Evolutionary conservation across 1,140 invertebrate species (phyloP).

Genomic region (Drosophila arizonae): DNA sequence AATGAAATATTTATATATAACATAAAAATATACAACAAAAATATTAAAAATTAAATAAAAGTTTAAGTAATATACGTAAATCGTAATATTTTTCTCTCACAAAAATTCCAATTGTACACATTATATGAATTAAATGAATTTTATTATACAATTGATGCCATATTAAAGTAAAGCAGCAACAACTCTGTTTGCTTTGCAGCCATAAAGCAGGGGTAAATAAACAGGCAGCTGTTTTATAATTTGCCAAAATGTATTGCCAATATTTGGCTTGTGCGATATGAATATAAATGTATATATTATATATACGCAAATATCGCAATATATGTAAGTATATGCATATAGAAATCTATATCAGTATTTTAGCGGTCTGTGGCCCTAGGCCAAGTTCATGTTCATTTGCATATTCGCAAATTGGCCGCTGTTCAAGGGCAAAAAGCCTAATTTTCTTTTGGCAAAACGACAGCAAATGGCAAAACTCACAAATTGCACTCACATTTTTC

Average conservation of each 20-base stretch:
- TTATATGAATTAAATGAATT: no score
- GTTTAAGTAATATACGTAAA: no score
- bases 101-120: no score
- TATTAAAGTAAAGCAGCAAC: no score
- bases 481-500: constrained; percentile 1
- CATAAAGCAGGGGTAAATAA: constrained; percentile 7
- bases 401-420: constrained; percentile 50
- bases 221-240: constrained; percentile 36
- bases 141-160: no score
- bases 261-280: constrained; percentile 24
- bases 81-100: no score
- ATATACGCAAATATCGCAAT: background rate
- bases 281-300: background rate
- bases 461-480: no score
- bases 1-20: no score
- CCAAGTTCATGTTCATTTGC: constrained; percentile 51
- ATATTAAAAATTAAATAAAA: no score
- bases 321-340: background rate
- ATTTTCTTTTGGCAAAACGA: background rate
- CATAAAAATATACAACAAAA: no score
- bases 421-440: constrained; percentile 38
- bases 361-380: constrained; percentile 22
- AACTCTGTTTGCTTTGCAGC: no score
- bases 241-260: constrained; percentile 35
- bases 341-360: constrained; percentile 1